These are phyloP conservation scores for Cyprinodon brontotheroides DNA, from an alignment of 2,113 vertebrate genomes.

Conservation along the genomic window DNA sequence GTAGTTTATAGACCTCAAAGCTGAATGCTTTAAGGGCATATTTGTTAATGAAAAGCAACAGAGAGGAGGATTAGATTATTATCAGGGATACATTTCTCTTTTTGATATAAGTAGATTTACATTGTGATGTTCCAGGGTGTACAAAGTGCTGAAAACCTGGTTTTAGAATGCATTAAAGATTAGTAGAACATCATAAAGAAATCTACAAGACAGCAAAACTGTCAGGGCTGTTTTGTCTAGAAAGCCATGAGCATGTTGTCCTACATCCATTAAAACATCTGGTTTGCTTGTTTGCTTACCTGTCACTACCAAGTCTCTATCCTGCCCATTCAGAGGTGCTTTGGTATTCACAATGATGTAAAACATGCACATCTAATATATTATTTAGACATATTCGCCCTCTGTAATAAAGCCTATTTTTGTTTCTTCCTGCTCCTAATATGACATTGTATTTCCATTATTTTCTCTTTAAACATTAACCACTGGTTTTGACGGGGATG, in stretches of 20 bases:
- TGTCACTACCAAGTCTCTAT: conserved; percentile 73
- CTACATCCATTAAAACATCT: conserved; percentile 77
- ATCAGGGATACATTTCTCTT: background rate
- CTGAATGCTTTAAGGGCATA: conserved; percentile 53
- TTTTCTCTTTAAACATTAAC: conserved; percentile 97
- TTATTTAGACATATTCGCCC: conserved; percentile 87
- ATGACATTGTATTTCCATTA: conserved; percentile 91
- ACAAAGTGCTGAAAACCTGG: background rate
- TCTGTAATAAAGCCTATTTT: conserved; percentile 80
- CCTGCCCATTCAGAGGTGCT: conserved; percentile 78
- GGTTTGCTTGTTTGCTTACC: conserved; percentile 73
- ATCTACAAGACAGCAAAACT: conserved; percentile 74
- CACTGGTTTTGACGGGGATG: conserved; percentile 81
- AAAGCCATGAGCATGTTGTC: conserved; percentile 62
- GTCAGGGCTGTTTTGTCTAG: conserved; percentile 78
- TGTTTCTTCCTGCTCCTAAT: conserved; percentile 77
- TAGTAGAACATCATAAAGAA: conserved; percentile 37
- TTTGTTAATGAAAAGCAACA: conserved; percentile 51
- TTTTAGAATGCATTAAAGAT: conserved; percentile 17
- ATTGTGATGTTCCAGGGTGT: background rate
- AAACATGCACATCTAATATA: conserved; percentile 86
- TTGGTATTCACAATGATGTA: conserved; percentile 90
- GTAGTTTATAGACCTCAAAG: conserved; percentile 62
- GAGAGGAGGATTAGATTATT: conserved; percentile 1
- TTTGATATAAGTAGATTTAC: background rate